Base-by-base conservation (phyloP, 2,888 invertebrate genomes). In the Ecdyonurus torrentis region DNA sequence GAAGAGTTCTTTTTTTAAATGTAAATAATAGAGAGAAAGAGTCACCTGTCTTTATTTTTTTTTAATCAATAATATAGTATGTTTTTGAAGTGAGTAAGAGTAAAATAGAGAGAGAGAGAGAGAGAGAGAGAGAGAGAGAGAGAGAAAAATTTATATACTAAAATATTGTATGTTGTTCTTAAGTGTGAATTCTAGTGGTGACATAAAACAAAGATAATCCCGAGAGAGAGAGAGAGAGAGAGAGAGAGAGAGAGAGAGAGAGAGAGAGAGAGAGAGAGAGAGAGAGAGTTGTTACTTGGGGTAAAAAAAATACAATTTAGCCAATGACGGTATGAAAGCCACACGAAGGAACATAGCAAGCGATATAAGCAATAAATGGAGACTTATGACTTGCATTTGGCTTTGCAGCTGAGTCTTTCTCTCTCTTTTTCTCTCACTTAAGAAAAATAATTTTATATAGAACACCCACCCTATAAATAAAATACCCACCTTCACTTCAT, bases 381-480 rank as follows among this genome's bases (percentile, higher is more conserved):
- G 67, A 67, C 61, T 65, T 67, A 67, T 66, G 65, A 65, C 63
- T 53, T 61, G 65, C 67, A 64, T 37, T 37, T 37, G 37, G 37
- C 37, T 37, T 15, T 5, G 37, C 37, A 37, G 37, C 37, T 37
- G 37, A 37, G 37, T 10, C 37, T 37, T 10, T 37, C 7, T 5
- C 37, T n/a, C n/a, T n/a, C n/a, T n/a, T n/a, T n/a, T n/a, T n/a
- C n/a, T n/a, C n/a, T n/a, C n/a, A n/a, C n/a, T n/a, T n/a, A n/a
- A n/a, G n/a, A n/a, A n/a, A n/a, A n/a, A n/a, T n/a, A 37, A 37
- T 10, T 37, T 10, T 37, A 37, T 37, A 37, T 5, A 37, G 37
- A 10, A 37, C 15, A 37, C 5, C 37, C 37, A 10, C 37, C 37
- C 37, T 15, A 37, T 37, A n/a, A n/a, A n/a, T n/a, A n/a, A n/a